Conservation (phyloP, 2,797 vertebrate genomes). For the Spinus pinus region DNA sequence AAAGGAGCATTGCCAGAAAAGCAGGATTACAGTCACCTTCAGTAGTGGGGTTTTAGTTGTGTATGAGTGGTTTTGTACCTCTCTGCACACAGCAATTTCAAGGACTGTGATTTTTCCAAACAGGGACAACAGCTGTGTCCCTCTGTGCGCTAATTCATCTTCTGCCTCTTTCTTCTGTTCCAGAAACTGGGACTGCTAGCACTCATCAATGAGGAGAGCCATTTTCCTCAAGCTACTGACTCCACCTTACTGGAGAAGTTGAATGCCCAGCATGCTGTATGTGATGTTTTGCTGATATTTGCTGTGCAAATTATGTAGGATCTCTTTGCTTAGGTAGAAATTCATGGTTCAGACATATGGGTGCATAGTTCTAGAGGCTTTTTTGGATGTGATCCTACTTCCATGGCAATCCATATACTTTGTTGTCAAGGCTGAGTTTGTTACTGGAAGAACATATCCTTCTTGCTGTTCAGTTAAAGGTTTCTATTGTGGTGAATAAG, state of each 20-base stretch:
- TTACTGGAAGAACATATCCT: not conserved
- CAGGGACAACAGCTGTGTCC: not conserved
- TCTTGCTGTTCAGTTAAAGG: not conserved
- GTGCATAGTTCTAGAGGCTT: not conserved
- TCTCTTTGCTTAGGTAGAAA: not conserved
- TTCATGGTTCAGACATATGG: not conserved
- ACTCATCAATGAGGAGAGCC: constrained; percentile 96
- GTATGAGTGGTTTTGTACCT: not conserved
- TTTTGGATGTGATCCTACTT: not conserved
- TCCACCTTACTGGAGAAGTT: constrained; percentile 91
- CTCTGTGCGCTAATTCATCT: not conserved
- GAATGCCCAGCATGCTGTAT: constrained; percentile 90
- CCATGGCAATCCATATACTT: not conserved
- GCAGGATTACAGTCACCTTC: not conserved
- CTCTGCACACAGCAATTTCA: not conserved
- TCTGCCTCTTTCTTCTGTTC: not conserved
- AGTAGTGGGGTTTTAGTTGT: not conserved
- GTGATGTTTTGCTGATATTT: constrained; percentile 22
- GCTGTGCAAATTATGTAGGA: not conserved
- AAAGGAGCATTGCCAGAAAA: not conserved
- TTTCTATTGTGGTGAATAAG: not conserved
- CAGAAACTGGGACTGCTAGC: constrained; percentile 96
- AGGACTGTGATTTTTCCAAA: not conserved
- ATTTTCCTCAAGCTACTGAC: constrained; percentile 96
- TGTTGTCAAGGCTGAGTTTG: not conserved